These are phyloP conservation scores for Amphilophus citrinellus DNA, from an alignment of 2,113 vertebrate genomes.

Conservation along the genomic window DNA sequence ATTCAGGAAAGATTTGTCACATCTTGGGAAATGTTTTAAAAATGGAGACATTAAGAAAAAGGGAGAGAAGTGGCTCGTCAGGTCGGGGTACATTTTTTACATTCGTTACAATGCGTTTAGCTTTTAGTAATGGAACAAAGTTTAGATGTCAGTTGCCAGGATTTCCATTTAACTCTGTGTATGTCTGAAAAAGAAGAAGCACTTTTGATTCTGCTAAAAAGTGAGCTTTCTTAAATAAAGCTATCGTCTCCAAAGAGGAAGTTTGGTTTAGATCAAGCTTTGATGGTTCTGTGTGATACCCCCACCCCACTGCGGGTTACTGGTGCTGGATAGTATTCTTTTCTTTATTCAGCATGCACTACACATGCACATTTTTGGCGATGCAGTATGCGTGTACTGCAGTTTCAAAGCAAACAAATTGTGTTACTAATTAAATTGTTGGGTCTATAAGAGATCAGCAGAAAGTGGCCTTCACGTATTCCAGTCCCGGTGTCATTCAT, in stretches of 20 bases:
- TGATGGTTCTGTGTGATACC: constrained; percentile 27
- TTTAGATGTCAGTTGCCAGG: constrained; percentile 39
- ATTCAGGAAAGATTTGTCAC: constrained; percentile 68
- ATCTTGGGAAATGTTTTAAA: constrained; percentile 60
- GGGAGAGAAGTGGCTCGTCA: constrained; percentile 18
- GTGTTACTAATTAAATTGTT: background rate
- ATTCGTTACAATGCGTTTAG: constrained; percentile 41
- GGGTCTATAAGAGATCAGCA: background rate
- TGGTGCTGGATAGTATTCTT: background rate
- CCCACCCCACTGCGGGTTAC: background rate
- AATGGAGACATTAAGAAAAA: constrained; percentile 25
- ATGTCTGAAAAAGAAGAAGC: constrained; percentile 45
- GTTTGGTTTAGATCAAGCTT: constrained; percentile 50
- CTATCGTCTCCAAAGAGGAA: constrained; percentile 5
- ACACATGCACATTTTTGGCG: background rate
- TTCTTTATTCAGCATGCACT: background rate
- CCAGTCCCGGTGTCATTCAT: background rate
- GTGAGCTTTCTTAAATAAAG: constrained; percentile 29
- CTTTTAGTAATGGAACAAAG: constrained; percentile 36
- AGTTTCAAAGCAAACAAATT: background rate
- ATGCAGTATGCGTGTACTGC: background rate
- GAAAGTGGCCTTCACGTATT: background rate
- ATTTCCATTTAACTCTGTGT: constrained; percentile 47
- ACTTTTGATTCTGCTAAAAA: constrained; percentile 42
- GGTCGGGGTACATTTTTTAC: constrained; percentile 23